These are phyloP conservation scores for Tauraco erythrolophus DNA, from an alignment of 2,113 vertebrate species.

Conservation along the genomic window DNA sequence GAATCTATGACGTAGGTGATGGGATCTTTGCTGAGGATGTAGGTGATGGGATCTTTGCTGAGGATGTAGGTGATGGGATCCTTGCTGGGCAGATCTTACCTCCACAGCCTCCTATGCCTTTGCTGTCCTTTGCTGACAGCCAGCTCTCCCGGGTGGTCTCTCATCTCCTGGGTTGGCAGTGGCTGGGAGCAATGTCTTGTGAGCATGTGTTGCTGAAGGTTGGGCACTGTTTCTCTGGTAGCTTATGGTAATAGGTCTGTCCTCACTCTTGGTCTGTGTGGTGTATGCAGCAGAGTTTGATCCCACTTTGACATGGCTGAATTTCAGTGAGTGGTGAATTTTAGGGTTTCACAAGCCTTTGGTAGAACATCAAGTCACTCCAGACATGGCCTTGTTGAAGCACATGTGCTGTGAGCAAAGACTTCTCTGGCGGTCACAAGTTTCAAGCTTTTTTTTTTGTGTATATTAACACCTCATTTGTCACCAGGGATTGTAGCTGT, in stretches of 20 bases:
- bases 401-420: not conserved
- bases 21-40: not conserved
- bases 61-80: not conserved
- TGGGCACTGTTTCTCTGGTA: not conserved
- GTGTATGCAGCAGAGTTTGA: not conserved
- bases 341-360: not conserved
- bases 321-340: not conserved
- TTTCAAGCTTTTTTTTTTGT: not conserved
- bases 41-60: not conserved
- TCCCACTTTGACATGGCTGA: not conserved
- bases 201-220: not conserved
- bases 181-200: not conserved
- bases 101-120: not conserved
- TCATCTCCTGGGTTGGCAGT: not conserved
- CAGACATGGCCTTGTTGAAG: not conserved
- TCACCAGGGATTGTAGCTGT: not conserved
- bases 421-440: not conserved
- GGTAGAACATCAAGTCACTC: not conserved
- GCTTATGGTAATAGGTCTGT: too few relatives aligned
- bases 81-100: not conserved
- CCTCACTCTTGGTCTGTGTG: not conserved
- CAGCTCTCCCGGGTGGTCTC: fast-evolving
- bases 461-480: not conserved
- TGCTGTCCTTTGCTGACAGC: not conserved
- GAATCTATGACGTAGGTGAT: too few relatives aligned